phyloP scores from a whole-genome alignment of 2,113 vertebrate genomes.

The Narcine bancroftii region DNA sequence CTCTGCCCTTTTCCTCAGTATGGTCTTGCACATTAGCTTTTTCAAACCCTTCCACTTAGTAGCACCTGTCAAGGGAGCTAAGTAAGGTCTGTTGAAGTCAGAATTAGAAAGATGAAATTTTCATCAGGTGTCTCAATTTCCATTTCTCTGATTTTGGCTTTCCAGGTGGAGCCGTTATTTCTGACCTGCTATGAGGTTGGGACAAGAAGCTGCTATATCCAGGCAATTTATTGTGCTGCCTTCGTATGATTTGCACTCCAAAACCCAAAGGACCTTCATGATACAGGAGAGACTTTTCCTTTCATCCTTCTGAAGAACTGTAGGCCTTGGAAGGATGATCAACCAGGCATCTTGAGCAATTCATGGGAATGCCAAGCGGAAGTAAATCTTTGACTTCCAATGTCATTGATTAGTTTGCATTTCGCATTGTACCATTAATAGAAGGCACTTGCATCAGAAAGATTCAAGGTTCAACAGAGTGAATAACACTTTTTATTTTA shows the following conservation, averaged over 20 bases:
- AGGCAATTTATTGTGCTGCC: too few relatives aligned
- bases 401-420: neutral
- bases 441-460: neutral
- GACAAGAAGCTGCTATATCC: neutral
- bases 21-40: neutral
- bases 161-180: conserved; percentile 28
- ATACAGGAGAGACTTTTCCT: neutral
- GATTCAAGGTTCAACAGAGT: neutral
- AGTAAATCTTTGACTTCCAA: neutral
- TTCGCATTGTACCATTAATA: neutral
- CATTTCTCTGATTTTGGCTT: neutral
- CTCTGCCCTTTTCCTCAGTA: neutral
- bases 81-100: neutral
- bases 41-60: neutral
- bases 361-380: neutral
- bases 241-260: neutral
- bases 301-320: neutral
- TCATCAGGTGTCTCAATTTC: neutral
- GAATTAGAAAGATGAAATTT: neutral
- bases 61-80: neutral
- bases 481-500: neutral
- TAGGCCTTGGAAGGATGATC: neutral
- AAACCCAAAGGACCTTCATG: neutral
- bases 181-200: conserved; percentile 3
- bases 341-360: neutral